Evolutionary conservation across 2,797 vertebrate genomes (phyloP), one percentile per base, ranked within the genome.

Genomic region (Leptatherina wallacei): DNA sequence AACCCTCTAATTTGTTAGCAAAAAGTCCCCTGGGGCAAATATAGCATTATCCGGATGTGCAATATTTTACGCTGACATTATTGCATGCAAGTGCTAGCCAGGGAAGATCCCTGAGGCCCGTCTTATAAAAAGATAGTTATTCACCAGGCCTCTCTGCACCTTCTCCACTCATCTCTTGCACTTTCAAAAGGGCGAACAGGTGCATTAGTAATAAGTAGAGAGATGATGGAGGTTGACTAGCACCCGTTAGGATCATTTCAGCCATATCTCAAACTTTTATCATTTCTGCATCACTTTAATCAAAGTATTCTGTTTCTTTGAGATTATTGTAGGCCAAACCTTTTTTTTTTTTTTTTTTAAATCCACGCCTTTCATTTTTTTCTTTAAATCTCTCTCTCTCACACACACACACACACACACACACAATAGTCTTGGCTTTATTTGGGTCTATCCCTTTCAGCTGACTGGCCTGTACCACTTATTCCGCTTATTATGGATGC

Each of bases 1-100:
- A 81, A 80, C 77, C 77, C 82, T 86, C 68, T 85, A 84, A 87
- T 88, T 86, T 91, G 77, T 67, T 56, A 81, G 56, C 24, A 79
- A 54, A 81, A 84, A 74, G 65, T 78, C 73, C 66, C 54, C 79
- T 4, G 0, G 59, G 65, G 35, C 59, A 84, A 85, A 87, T 72
- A 71, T 70, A 83, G 82, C 67, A 80, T 84, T 80, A 80, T 73
- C 62, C 33, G 30, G 22, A 68, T 71, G 54, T 61, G 80, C 38
- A 12, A 71, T 71, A 61, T 69, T 75, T 85, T 69, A 66, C 18
- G 13, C n/a, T 71, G 75, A 65, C 71, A 79, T 82, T 69, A 65
- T 9, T 65, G 30, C 24, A 4, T 56, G 60, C 57, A 69, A 62
- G 61, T 71, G 72, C 76, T 63, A 71, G 67, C 44, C 52, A 40